Percentiles rank a stretch among this genome's conserved stretches.
Conservation (phyloP, 2,888 invertebrate species). For the Strigamia transsilvanica region DNA sequence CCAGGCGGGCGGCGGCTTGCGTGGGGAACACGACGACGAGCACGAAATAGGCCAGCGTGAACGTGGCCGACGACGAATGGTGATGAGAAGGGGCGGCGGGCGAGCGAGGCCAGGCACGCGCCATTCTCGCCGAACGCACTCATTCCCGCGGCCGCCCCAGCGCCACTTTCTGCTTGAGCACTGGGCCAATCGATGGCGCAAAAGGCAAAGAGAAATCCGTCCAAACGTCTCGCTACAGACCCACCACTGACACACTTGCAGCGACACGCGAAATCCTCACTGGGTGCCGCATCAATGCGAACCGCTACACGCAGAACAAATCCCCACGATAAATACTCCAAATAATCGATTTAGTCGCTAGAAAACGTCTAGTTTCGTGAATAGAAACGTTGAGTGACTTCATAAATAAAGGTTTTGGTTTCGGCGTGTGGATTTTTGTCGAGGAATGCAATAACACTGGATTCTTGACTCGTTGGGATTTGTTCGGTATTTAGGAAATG, state of each 20-base stretch:
- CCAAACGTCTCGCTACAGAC: neutral
- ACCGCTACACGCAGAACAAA: neutral
- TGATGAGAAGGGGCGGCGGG: neutral
- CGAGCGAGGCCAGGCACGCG: constrained; percentile 44
- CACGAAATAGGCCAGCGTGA: constrained; percentile 22
- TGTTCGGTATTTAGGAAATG: neutral
- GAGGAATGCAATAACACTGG: constrained; percentile 18
- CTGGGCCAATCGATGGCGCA: constrained; percentile 6
- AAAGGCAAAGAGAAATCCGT: neutral
- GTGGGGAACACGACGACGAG: constrained; percentile 46
- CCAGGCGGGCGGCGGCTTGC: constrained; percentile 47
- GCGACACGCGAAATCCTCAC: neutral
- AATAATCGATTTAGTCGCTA: too few relatives aligned
- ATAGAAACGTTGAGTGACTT: too few relatives aligned
- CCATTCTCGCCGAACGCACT: constrained; percentile 46
- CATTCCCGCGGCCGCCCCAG: constrained; percentile 48
- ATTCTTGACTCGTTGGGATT: neutral
- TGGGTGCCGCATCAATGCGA: constrained; percentile 17
- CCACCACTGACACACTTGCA: constrained; percentile 16
- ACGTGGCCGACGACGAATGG: neutral
- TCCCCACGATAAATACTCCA: too few relatives aligned
- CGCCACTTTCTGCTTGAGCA: constrained; percentile 13
- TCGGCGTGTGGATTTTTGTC: too few relatives aligned
- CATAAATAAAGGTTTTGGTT: too few relatives aligned
- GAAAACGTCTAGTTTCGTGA: too few relatives aligned